Conservation (phyloP, 2,113 vertebrate genomes). For the Pyxicephalus adspersus region DNA sequence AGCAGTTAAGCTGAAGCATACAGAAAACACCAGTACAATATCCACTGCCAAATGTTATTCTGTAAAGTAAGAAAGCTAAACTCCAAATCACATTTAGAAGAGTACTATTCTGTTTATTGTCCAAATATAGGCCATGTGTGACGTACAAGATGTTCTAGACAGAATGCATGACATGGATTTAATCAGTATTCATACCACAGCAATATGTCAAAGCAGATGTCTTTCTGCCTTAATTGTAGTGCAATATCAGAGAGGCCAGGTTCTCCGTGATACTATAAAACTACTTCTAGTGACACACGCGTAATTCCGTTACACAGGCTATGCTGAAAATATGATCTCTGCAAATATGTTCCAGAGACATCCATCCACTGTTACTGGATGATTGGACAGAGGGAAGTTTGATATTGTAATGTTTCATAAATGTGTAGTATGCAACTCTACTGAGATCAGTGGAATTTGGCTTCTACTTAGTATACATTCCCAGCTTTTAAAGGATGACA, state of each 20-base stretch:
- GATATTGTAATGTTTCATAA: no score
- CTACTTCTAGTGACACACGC: not conserved
- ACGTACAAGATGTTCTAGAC: constrained; percentile 12
- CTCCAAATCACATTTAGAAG: not conserved
- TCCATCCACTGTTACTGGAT: no score
- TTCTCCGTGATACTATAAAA: not conserved
- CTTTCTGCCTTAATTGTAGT: not conserved
- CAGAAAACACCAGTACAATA: no score
- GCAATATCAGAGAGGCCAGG: not conserved
- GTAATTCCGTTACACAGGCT: not conserved
- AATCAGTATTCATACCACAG: constrained; percentile 10
- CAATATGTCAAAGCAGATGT: constrained; percentile 35
- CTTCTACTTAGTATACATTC: no score
- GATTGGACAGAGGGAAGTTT: no score
- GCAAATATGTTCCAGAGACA: no score
- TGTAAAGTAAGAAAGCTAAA: not conserved
- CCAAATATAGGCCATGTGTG: constrained; percentile 26
- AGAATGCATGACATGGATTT: constrained; percentile 25
- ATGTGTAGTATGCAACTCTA: no score
- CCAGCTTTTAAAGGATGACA: no score
- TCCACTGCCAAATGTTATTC: not conserved
- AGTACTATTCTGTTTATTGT: not conserved
- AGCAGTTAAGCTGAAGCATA: no score
- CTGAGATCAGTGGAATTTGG: no score
- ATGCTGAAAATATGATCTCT: no score